Evolutionary conservation across 1,140 invertebrate species (phyloP).

Genomic region (Ridgeia piscesae): DNA sequence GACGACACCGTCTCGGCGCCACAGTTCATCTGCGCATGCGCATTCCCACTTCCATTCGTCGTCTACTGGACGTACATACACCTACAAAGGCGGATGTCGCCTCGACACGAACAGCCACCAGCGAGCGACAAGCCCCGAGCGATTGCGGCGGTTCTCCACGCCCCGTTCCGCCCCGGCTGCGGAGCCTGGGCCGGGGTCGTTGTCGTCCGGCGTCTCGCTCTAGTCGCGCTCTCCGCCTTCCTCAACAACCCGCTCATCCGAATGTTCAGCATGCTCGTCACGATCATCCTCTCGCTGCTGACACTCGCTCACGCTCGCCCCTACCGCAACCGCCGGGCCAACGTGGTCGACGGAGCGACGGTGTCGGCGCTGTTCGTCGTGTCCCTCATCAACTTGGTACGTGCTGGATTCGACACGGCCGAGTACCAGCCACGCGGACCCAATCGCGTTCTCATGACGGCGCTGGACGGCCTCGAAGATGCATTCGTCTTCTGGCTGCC

Average conservation of each 20-base stretch:
- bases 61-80: conserved; percentile 12
- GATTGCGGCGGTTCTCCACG: conserved; percentile 8
- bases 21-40: conserved; percentile 22
- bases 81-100: background rate
- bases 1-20: background rate
- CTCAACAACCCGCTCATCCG: conserved; percentile 25
- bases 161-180: conserved; percentile 20
- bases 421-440: conserved; percentile 23
- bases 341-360: background rate
- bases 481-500: conserved; percentile 23
- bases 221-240: conserved; percentile 12
- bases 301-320: conserved; percentile 17
- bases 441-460: conserved; percentile 15
- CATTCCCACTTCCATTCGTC: conserved; percentile 22
- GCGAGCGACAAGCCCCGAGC: background rate
- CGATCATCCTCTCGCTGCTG: conserved; percentile 16
- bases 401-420: conserved; percentile 24
- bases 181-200: conserved; percentile 10
- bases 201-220: conserved; percentile 12
- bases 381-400: conserved; percentile 18
- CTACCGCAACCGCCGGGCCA: conserved; percentile 10
- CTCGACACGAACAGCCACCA: background rate
- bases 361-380: conserved; percentile 21
- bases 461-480: conserved; percentile 7
- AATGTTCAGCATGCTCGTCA: conserved; percentile 12